Percentiles rank a stretch among this genome's conserved stretches.
Evolutionary conservation across 1,140 invertebrate species (phyloP).

Genomic region (Eupeodes corollae): DNA sequence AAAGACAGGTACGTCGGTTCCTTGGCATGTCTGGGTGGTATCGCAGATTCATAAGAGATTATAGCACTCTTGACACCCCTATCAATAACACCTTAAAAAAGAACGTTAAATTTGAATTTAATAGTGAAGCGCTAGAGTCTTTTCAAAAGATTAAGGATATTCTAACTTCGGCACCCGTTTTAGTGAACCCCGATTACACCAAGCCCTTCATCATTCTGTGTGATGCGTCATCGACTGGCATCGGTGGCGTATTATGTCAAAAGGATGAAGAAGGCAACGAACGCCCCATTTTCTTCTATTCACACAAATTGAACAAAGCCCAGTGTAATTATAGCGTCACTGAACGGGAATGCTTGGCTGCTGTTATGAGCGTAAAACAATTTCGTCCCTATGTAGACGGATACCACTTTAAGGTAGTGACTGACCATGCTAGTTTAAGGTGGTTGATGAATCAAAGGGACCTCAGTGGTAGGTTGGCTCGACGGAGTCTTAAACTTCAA

Average conservation of each 20-base stretch:
- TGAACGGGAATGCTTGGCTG: not conserved
- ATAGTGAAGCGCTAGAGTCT: constrained; percentile 14
- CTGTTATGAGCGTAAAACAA: not conserved
- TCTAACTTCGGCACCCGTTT: not conserved
- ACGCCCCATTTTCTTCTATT: constrained; percentile 27
- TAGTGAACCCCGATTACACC: constrained; percentile 5
- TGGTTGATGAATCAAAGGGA: no score
- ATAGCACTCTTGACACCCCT: not conserved
- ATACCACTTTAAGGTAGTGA: constrained; percentile 35
- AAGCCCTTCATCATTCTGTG: constrained; percentile 3
- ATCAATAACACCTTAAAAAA: not conserved
- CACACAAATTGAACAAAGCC: constrained; percentile 10
- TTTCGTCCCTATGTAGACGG: no score
- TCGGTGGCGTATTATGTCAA: constrained; percentile 5
- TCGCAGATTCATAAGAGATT: constrained; percentile 26
- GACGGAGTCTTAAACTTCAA: constrained; percentile 19
- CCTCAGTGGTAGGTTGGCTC: constrained; percentile 14
- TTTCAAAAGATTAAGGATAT: constrained; percentile 21
- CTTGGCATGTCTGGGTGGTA: constrained; percentile 37
- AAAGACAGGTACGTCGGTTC: constrained; percentile 32
- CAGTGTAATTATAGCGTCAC: constrained; percentile 1
- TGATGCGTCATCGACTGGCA: constrained; percentile 5
- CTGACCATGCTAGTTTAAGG: constrained; percentile 17
- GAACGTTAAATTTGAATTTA: not conserved
- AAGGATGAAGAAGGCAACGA: constrained; percentile 4